phyloP scores from a whole-genome alignment of 2,113 vertebrate species.

The Oxyruncus cristatus region DNA sequence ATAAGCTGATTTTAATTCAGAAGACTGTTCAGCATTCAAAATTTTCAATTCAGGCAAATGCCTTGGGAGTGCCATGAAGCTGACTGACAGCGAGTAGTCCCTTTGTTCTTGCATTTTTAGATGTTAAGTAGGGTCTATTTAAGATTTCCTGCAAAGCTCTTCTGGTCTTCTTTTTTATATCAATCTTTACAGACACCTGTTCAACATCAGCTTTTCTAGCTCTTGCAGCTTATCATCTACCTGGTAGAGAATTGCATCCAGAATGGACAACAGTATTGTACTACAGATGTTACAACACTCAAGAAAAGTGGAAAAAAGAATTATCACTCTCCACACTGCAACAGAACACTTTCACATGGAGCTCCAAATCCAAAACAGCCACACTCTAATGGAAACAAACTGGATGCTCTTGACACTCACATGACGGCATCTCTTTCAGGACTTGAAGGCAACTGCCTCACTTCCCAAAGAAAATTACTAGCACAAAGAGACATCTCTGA shows the following conservation, averaged over 20 bases:
- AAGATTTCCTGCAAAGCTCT: neutral
- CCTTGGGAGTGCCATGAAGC: neutral
- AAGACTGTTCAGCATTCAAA: neutral
- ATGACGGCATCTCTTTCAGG: neutral
- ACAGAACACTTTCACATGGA: neutral
- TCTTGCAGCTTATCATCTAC: neutral
- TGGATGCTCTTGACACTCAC: neutral
- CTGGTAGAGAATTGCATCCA: neutral
- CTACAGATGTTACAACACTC: neutral
- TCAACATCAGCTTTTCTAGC: neutral
- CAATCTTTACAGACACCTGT: neutral
- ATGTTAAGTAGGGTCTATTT: neutral
- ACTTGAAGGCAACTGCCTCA: neutral
- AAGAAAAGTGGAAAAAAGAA: neutral
- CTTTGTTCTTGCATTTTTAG: neutral
- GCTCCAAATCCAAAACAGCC: neutral
- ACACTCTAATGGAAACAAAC: neutral
- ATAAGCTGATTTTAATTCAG: neutral
- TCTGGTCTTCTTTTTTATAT: neutral
- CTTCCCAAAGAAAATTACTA: neutral
- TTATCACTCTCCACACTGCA: neutral
- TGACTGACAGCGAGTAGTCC: neutral
- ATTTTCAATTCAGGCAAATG: neutral
- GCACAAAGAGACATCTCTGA: neutral
- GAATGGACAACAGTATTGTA: neutral